Base-by-base conservation (phyloP, 1,140 invertebrate genomes). In the Drosophila pseudoananassae region DNA sequence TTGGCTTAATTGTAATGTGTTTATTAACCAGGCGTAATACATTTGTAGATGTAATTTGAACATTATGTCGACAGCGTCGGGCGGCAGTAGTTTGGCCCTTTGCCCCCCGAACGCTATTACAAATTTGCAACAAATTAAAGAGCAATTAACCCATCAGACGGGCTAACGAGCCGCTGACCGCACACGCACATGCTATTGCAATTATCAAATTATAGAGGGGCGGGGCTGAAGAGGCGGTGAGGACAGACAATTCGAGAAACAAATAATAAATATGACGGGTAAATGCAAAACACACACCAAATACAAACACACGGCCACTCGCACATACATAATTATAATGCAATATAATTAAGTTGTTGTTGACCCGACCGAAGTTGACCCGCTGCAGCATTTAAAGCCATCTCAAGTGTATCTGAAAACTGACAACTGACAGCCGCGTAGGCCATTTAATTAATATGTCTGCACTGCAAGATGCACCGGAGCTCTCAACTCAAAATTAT, bases 371-470 rank as follows among this genome's bases (percentile, higher is more conserved):
- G 40, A 43, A 43, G 14, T 43, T 15, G n/a, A 43, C 40, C 15
- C 5, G 14, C 7, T 46, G 17, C 17, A 46, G 15, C 15, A 7
- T 3, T 17, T 20, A 46, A 20, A 46, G 15, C 9, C 15, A 43
- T 43, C 40, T 43, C 43, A 36, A 36, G 17, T 20, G 4, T 46
- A 56, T 56, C 54, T 63, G 69, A 55, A 61, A 63, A 45, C 55
- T 55, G 52, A 51, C 58, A 65, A 47, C 51, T 87, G 82, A 76
- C 83, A 87, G 83, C 66, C 83, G 83, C 66, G 68, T 87, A 89
- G 83, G 83, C 83, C 74, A 55, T 61, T 82, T 87, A 87, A 87
- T 87, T 87, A 87, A 87, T 88, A 88, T 65, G 78, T 88, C 78
- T 50, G 51, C 52, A 23, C 36, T 27, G 63, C 15, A 29, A 65